Conservation (phyloP, 2,797 vertebrate species). For the Zenarchopterus dispar region DNA sequence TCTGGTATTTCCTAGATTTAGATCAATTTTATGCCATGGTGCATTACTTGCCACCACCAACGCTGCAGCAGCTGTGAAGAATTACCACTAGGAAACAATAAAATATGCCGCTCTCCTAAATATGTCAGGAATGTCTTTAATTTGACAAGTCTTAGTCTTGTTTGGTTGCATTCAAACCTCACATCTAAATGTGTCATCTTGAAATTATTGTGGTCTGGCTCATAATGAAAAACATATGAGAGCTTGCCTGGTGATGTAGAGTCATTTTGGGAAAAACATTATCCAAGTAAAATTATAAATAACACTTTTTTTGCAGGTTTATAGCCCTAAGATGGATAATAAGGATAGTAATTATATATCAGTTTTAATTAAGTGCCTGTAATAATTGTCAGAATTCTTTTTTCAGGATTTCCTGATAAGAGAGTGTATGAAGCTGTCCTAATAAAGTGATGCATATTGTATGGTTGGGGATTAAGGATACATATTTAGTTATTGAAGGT, state of each 20-base stretch:
- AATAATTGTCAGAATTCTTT: no score
- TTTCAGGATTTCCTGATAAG: no score
- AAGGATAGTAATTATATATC: no score
- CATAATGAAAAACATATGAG: slow-evolving; percentile 32
- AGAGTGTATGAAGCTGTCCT: no score
- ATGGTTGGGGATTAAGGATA: no score
- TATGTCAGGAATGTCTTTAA: slow-evolving; percentile 46
- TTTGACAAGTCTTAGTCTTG: slow-evolving; percentile 31
- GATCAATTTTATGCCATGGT: not conserved
- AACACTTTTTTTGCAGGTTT: not conserved
- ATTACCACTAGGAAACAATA: slow-evolving; percentile 59
- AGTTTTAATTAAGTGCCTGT: no score
- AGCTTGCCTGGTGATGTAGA: not conserved
- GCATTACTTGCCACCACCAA: slow-evolving; percentile 23
- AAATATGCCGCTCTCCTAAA: slow-evolving; percentile 28
- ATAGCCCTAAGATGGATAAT: not conserved
- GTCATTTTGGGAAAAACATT: not conserved
- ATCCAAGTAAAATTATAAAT: not conserved
- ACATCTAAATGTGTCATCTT: slow-evolving; percentile 10
- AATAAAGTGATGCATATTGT: no score
- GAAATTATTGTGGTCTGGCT: slow-evolving; percentile 9
- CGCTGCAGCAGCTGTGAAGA: slow-evolving; percentile 46
- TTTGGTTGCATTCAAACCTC: slow-evolving; percentile 26
- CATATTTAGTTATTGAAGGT: no score
- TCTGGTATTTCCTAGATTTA: no score